These are phyloP conservation scores for Rambutsinella grinnellia DNA, from an alignment of 2,888 invertebrate species.

Conservation along the genomic window DNA sequence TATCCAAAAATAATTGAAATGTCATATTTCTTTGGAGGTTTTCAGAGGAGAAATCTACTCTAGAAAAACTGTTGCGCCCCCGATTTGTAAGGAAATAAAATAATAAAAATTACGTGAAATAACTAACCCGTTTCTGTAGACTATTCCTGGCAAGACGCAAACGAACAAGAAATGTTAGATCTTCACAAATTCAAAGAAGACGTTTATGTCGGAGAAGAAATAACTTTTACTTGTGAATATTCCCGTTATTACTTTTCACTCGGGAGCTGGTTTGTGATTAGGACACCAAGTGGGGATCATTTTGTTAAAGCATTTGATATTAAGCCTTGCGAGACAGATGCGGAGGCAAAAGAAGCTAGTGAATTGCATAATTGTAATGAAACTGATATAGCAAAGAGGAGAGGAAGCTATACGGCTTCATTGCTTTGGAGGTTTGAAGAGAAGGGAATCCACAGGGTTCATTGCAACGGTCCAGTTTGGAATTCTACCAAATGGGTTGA, in stretches of 20 bases:
- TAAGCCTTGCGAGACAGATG: slow-evolving; percentile 6
- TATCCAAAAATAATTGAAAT: too few species aligned
- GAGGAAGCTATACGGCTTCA: slow-evolving; percentile 5
- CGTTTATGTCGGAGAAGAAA: slow-evolving; percentile 7
- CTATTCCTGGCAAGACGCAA: slow-evolving; percentile 27
- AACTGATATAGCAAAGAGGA: not conserved
- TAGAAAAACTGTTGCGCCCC: not conserved
- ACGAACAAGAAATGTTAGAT: slow-evolving; percentile 21
- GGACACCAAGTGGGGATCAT: not conserved
- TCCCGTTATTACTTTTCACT: slow-evolving; percentile 35
- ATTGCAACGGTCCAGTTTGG: slow-evolving; percentile 44
- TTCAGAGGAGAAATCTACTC: not conserved
- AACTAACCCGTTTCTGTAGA: too few species aligned
- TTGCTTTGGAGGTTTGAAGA: not conserved
- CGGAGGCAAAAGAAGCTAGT: not conserved
- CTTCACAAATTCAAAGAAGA: slow-evolving; percentile 11
- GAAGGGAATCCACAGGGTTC: not conserved
- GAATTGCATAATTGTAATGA: not conserved
- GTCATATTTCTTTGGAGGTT: too few species aligned
- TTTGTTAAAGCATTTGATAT: slow-evolving; percentile 4
- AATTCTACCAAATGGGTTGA: slow-evolving; percentile 41
- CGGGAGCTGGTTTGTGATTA: slow-evolving; percentile 39
- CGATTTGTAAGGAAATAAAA: slow-evolving; percentile 26
- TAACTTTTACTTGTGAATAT: slow-evolving; percentile 32
- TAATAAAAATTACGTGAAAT: too few species aligned